Base-by-base conservation (phyloP, 2,888 invertebrate genomes). In the Leptothorax acervorum region DNA sequence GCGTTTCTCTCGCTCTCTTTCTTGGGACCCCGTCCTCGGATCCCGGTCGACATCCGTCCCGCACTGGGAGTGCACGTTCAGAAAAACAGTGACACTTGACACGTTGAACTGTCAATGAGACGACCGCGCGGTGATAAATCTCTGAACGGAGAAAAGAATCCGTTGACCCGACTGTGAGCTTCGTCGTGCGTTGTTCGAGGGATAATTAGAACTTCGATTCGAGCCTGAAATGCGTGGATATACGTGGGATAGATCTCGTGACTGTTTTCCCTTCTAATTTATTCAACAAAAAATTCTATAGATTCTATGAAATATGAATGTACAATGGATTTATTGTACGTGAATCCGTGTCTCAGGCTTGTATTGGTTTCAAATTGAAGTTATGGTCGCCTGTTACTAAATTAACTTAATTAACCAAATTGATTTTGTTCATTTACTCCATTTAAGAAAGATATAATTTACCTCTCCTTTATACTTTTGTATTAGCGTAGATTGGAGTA, bases 91-190 rank as follows among this genome's bases (percentile, higher is more conserved):
- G 15, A 55, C 42, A 70, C 39, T 15, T 39, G 15, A 55, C 42
- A 78, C 39, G 39, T 55, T 9, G 4, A 66, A 15, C 11, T 68
- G 39, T 70, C 70, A 66, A 78, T 68, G 28, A 78, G 9, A 55
- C 9, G 39, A n/a, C 28, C 8, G 18, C 53, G 53, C 0, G 18
- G 18, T 62, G 12, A 62, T 57, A 1, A 15, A 31, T 53, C 15
- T 66, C 9, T 11, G 6, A 3, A 66, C 1, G 65, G 8, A 42
- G 23, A 42, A 23, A 15, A 66, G 28, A 2, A 66, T 53, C 53
- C 15, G 3, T 35, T 9, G 51, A 35, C 18, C 5, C 51, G 15
- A 18, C 31, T 1, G 35, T 35, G 45, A 42, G 15, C 4, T 31
- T n/a, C 45, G 8, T 73, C n/a, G 31, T 35, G n/a, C 31, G 0